Percentiles rank a stretch among this genome's conserved stretches.
Conservation (phyloP, 2,797 vertebrate genomes). For the Antrozous pallidus region DNA sequence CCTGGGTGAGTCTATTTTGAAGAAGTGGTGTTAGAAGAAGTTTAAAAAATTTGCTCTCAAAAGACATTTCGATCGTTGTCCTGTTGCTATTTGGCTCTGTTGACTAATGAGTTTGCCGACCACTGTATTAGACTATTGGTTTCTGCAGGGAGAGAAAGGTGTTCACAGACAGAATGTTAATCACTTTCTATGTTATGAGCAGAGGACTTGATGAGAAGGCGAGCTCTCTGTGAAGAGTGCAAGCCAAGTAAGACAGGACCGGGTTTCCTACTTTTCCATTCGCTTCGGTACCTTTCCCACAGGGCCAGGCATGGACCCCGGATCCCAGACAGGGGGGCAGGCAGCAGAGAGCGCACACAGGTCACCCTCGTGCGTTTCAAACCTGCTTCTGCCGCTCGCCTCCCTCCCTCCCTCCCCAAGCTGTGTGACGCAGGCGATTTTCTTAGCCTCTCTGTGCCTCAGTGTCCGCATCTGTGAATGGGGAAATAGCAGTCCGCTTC, state of each 20-base stretch:
- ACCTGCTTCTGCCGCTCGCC: accelerated
- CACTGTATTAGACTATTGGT: too few species aligned
- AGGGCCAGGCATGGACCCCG: neutral
- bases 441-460: neutral
- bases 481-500: neutral
- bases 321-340: neutral
- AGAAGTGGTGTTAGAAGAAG: too few species aligned
- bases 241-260: accelerated
- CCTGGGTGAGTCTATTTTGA: too few species aligned
- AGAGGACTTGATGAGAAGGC: neutral
- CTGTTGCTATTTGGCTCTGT: too few species aligned
- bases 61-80: too few species aligned
- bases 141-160: neutral
- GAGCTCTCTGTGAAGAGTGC: neutral
- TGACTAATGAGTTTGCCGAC: too few species aligned
- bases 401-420: too few species aligned
- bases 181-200: neutral
- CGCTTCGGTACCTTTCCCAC: accelerated
- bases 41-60: too few species aligned
- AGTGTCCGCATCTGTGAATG: neutral
- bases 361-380: accelerated
- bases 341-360: neutral
- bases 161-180: neutral
- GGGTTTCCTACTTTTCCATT: neutral
- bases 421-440: neutral